These are phyloP conservation scores for Prochilodus magdalenae DNA, from an alignment of 2,113 vertebrate genomes.

Conservation along the genomic window DNA sequence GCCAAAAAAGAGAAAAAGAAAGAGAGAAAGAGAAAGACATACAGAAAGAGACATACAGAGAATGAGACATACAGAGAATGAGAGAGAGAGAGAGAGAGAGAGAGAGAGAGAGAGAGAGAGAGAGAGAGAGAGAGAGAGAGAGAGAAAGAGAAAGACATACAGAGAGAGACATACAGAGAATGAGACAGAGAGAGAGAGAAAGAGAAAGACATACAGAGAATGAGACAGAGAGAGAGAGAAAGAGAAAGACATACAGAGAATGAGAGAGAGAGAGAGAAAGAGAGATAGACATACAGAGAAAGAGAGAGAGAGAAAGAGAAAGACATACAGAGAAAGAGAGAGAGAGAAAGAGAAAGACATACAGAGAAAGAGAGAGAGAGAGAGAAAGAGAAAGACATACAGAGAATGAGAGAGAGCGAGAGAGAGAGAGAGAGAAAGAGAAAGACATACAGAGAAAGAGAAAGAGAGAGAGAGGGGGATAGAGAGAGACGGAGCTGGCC, in stretches of 20 bases:
- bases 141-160: too few relatives aligned
- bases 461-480: neutral
- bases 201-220: neutral
- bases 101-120: too few relatives aligned
- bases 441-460: neutral
- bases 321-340: neutral
- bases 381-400: neutral
- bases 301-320: neutral
- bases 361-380: neutral
- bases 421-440: neutral
- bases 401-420: neutral
- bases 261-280: neutral
- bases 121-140: too few relatives aligned
- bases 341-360: too few relatives aligned
- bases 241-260: neutral
- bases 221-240: neutral
- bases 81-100: too few relatives aligned
- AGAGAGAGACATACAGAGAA: too few relatives aligned
- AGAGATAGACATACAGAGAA: neutral
- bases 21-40: too few relatives aligned
- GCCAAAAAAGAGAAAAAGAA: too few relatives aligned
- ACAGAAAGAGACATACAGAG: too few relatives aligned
- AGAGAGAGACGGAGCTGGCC: neutral
- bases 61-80: too few relatives aligned
- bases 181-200: too few relatives aligned